phyloP scores from a whole-genome alignment of 2,797 vertebrate genomes.

The Perodicticus potto region DNA sequence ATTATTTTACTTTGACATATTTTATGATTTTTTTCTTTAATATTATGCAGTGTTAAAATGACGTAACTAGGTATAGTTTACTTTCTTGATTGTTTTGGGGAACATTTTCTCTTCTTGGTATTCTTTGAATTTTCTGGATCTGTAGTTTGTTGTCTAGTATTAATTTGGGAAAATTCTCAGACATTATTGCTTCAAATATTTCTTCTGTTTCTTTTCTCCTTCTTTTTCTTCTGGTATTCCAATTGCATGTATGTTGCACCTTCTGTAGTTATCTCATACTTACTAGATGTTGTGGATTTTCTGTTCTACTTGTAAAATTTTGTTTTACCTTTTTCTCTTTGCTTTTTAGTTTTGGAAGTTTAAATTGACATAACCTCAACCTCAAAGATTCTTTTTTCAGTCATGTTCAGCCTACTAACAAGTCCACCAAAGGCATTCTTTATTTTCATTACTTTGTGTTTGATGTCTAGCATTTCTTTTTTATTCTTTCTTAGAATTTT shows the following conservation, averaged over 20 bases:
- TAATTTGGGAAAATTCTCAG: constrained; percentile 13
- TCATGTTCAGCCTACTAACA: neutral
- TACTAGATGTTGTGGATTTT: neutral
- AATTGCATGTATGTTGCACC: neutral
- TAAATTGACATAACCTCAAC: neutral
- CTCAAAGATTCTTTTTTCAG: neutral
- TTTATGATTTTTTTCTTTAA: neutral
- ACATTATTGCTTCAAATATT: neutral
- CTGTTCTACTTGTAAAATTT: neutral
- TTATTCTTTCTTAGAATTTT: constrained; percentile 16
- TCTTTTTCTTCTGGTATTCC: neutral
- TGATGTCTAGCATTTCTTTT: neutral
- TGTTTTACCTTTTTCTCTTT: neutral
- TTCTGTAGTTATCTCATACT: neutral
- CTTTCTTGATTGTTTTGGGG: neutral
- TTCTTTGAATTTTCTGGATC: constrained; percentile 26
- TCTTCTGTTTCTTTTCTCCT: neutral
- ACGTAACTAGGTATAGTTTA: neutral
- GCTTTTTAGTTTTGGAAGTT: neutral
- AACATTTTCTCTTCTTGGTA: neutral
- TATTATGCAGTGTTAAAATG: neutral
- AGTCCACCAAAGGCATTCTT: neutral
- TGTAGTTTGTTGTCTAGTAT: neutral
- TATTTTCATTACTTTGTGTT: neutral
- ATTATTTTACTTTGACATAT: neutral